Base-by-base conservation (phyloP, 1,140 invertebrate genomes). In the Ceratina calcarata region DNA sequence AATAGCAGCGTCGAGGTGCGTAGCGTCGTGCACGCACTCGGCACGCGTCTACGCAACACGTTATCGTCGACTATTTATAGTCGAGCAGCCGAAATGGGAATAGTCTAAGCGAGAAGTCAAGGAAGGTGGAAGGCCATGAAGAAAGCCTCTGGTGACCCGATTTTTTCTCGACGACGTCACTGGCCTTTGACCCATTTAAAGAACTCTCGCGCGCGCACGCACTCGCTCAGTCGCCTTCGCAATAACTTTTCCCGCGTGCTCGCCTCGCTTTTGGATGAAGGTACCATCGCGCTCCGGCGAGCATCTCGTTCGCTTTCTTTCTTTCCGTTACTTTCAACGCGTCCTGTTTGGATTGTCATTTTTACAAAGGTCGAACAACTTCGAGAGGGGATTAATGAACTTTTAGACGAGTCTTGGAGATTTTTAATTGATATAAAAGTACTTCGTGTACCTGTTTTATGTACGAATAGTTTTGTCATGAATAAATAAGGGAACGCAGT, bases 51-150 rank as follows among this genome's bases (percentile, higher is more conserved):
- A 77, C 80, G 58, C 55, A 74, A 83, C 81, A 27, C 51, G 37
- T 24, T 55, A 69, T 65, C 61, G n/a, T 27, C n/a, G 49, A 77
- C 53, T 84, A 81, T 85, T 84, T 77, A 85, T 84, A 84, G 70
- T 16, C 64, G 81, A 32, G n/a, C 37, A 53, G 55, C 49, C 60
- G 67, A 85, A 80, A 73, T 64, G 55, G 82, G 76, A 80, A n/a
- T 18, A 55, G 53, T 16, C 32, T 37, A 37, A 2, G 71, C 57
- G 66, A 60, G 77, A 66, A 80, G 80, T 80, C 58, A 80, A 85
- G 78, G 82, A 84, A 80, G 78, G 85, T 80, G 77, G 81, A 83
- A 86, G 85, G 81, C 78, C 84, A 72, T 57, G 84, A 86, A 81
- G 85, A 86, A 86, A 86, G 85, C 81, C 73, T 65, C 55, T 24